A percentile compares a stretch with the other conserved stretches of the same genome.
Evolutionary conservation across 2,797 vertebrate species (phyloP).

Genomic region (Pipistrellus pygmaeus): DNA sequence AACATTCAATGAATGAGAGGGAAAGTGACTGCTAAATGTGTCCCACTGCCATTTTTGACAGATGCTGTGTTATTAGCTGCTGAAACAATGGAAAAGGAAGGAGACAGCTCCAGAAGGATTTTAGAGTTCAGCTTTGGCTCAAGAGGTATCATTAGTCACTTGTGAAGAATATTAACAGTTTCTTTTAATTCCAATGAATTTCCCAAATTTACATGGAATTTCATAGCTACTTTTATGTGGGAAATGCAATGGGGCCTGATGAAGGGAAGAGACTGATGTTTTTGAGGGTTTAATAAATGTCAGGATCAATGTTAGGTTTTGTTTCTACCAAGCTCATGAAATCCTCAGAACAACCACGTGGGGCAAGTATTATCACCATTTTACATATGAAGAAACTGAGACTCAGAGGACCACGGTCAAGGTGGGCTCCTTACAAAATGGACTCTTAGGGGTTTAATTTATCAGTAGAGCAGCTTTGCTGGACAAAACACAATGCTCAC

Average conservation of each 20-base stretch:
- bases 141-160: conserved; percentile 71
- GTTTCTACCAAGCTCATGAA: neutral
- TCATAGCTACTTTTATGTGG: neutral
- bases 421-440: neutral
- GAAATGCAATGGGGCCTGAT: neutral
- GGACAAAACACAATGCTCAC: neutral
- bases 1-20: conserved; percentile 62
- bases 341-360: neutral
- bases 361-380: neutral
- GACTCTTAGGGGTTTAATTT: neutral
- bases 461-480: neutral
- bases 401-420: neutral
- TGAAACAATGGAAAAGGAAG: conserved; percentile 72
- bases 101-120: conserved; percentile 66
- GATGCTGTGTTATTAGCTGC: conserved; percentile 71
- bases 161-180: conserved; percentile 63
- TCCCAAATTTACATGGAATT: neutral
- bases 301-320: neutral
- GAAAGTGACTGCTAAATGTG: conserved; percentile 50
- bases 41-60: conserved; percentile 77
- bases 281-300: neutral
- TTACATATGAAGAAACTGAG: conserved; percentile 26
- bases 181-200: conserved; percentile 43
- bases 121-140: conserved; percentile 75
- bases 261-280: neutral